Percentiles rank a stretch among this genome's conserved stretches.
Conservation (phyloP, 1,140 invertebrate species). For the Bombyx mori region DNA sequence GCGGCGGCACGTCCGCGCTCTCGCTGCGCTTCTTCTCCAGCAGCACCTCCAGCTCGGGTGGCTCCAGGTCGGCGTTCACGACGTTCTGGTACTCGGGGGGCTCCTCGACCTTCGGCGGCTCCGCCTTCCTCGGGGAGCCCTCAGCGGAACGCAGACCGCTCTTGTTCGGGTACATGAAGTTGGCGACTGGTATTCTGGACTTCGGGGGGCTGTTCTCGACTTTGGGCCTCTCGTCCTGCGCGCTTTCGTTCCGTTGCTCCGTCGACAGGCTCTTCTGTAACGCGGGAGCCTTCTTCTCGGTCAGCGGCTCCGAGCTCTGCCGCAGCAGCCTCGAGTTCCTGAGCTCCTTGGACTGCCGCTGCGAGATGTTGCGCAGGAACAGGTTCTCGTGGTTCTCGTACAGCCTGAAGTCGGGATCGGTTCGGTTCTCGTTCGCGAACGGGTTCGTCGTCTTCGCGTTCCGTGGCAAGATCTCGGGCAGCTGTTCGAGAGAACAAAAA, state of each 20-base stretch:
- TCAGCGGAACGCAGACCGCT: slow-evolving; percentile 52
- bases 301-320: slow-evolving; percentile 58
- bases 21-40: slow-evolving; percentile 34
- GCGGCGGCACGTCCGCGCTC: slow-evolving; percentile 62
- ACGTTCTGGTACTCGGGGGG: slow-evolving; percentile 60
- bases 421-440: slow-evolving; percentile 36
- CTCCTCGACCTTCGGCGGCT: slow-evolving; percentile 17
- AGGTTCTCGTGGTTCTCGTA: slow-evolving; percentile 69
- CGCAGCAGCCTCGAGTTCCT: slow-evolving; percentile 48
- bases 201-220: slow-evolving; percentile 48
- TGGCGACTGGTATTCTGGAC: slow-evolving; percentile 61
- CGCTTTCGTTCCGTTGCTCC: slow-evolving; percentile 45
- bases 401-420: slow-evolving; percentile 35
- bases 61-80: slow-evolving; percentile 27
- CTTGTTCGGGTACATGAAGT: slow-evolving; percentile 66
- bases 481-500: slow-evolving; percentile 24
- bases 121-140: slow-evolving; percentile 46
- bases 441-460: slow-evolving; percentile 34
- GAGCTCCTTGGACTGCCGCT: slow-evolving; percentile 56
- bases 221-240: slow-evolving; percentile 30
- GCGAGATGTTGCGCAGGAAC: slow-evolving; percentile 63
- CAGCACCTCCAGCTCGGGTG: slow-evolving; percentile 11
- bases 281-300: slow-evolving; percentile 39
- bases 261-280: slow-evolving; percentile 63
- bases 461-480: slow-evolving; percentile 56